Conservation (phyloP, 2,113 vertebrate species). For the Stigmatopora argus region DNA sequence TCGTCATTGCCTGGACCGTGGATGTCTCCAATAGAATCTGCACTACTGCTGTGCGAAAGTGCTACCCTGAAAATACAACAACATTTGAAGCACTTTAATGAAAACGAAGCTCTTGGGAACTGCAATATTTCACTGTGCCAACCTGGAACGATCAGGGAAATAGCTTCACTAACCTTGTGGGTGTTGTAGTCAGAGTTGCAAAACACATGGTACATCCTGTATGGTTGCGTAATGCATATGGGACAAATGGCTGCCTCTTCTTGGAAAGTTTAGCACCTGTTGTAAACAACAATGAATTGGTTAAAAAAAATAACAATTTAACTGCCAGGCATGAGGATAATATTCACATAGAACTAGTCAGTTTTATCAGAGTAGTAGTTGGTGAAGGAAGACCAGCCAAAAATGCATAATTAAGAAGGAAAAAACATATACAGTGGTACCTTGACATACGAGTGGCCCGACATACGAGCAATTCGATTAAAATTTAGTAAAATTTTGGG, state of each 20-base stretch:
- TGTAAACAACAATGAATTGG: constrained; percentile 19
- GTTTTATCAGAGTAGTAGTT: too few species aligned
- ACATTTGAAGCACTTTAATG: not conserved
- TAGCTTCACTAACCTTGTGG: constrained; percentile 80
- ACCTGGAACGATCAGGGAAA: not conserved
- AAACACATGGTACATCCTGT: constrained; percentile 96
- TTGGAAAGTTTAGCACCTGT: constrained; percentile 80
- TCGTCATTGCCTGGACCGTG: constrained; percentile 78
- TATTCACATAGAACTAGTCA: too few species aligned
- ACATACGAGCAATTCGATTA: too few species aligned
- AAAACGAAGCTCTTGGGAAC: not conserved
- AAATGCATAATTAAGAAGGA: too few species aligned
- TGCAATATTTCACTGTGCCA: not conserved
- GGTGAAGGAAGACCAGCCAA: too few species aligned
- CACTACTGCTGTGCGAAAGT: constrained; percentile 92
- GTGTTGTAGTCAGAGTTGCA: constrained; percentile 90
- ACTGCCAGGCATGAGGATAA: not conserved
- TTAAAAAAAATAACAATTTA: not conserved
- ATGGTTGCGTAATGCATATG: constrained; percentile 89
- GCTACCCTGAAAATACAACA: constrained; percentile 76
- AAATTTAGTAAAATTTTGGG: too few species aligned
- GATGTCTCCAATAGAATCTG: constrained; percentile 81
- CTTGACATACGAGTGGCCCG: too few species aligned
- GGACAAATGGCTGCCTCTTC: constrained; percentile 88
- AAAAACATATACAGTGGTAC: too few species aligned